Base-by-base conservation (phyloP, 2,113 vertebrate genomes). In the Scophthalmus maximus region DNA sequence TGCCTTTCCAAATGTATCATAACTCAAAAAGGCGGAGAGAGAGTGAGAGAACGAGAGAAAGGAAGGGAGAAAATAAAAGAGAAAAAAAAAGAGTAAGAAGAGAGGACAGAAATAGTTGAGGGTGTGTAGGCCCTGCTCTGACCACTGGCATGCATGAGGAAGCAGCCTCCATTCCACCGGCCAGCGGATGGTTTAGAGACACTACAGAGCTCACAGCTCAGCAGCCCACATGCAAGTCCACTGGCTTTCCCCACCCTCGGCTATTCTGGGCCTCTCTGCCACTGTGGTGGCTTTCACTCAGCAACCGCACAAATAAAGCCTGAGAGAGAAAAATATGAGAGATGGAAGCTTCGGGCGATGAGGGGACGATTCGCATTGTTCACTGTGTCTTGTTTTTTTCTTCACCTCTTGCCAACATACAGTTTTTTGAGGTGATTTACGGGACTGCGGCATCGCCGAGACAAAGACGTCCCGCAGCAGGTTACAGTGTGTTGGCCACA, bases 121-220 rank as follows among this genome's bases (percentile, higher is more conserved):
- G 92, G 93, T 83, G 94, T 92, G 92, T 92, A 92, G 90, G 90
- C 89, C 77, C 42, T 70, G 76, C 82, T 80, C 82, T 81, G 88
- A 93, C 94, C 94, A 87, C 93, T 87, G 93, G 93, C 88, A 94
- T 93, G 94, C 89, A 87, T 68, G 81, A 91, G 91, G 92, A 93
- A 92, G 88, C 90, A 88, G 90, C 78, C 82, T 89, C 64, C 87
- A 81, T 87, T 90, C 88, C 91, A 74, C 88, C 87, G 87, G 73
- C 79, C 83, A 47, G 84, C 70, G 70, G 78, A 88, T 61, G 85
- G 87, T 85, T 89, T 51, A 82, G 79, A 87, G 79, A 79, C 86
- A 70, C 85, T 90, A 42, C 82, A 83, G 79, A 85, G 77, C 76
- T 42, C 82, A 49, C 79, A 70, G 70, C 79, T 79, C 86, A 69